phyloP scores from a whole-genome alignment of 2,797 vertebrate genomes.

The Megaceryle alcyon region DNA sequence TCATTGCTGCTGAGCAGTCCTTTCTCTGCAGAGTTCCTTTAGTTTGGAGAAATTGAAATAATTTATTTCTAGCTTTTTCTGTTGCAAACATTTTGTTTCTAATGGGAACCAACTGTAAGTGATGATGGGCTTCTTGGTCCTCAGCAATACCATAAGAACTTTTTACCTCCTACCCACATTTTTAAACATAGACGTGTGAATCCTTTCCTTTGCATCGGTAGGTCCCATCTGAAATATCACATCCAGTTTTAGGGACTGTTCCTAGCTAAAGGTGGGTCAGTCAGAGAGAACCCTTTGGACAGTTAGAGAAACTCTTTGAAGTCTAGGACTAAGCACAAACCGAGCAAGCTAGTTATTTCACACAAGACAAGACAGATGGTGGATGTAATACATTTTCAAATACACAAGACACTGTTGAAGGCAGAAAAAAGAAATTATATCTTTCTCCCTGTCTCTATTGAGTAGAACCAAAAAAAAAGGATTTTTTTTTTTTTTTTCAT shows the following conservation, averaged over 20 bases:
- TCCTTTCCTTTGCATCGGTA: background rate
- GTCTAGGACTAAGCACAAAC: background rate
- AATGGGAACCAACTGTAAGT: background rate
- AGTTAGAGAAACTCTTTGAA: background rate
- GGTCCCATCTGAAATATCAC: background rate
- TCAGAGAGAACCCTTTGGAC: background rate
- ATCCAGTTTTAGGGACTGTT: background rate
- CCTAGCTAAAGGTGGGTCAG: background rate
- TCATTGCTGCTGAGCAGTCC: background rate
- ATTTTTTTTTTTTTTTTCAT: background rate
- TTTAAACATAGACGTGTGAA: background rate
- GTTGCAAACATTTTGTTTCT: background rate
- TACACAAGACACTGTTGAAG: background rate
- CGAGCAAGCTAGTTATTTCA: background rate
- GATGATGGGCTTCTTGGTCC: background rate
- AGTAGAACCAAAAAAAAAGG: background rate
- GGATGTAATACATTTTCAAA: background rate
- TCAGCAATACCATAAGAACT: background rate
- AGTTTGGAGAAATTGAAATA: background rate
- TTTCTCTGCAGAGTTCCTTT: background rate
- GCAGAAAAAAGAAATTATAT: background rate
- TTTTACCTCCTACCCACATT: background rate
- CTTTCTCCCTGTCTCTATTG: background rate
- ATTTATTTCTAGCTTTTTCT: background rate
- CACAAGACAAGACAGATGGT: background rate